Evolutionary conservation across 2,113 vertebrate species (phyloP), one percentile per base, ranked within the genome.

Genomic region (Oryzias celebensis): DNA sequence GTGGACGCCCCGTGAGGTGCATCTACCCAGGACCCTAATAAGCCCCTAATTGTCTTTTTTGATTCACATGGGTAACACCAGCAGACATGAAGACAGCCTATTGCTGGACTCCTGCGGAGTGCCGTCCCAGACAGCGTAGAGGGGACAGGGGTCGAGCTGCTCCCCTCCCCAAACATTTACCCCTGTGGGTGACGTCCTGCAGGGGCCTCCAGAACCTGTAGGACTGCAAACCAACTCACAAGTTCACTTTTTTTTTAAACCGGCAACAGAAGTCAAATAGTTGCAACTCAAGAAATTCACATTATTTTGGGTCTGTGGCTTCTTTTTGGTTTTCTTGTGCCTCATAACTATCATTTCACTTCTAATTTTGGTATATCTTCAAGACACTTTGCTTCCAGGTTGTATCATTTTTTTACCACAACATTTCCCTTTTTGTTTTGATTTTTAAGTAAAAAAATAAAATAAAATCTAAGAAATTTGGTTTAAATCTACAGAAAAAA

Each of bases 31-130:
- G 91, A 92, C 89, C 85, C 93, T 95, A 95, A 94, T 95, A 95
- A 95, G 94, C 95, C 93, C 93, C 92, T 94, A 91, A 96, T 95
- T 94, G 94, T 94, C 93, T 92, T 81, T 93, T 77, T 84, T 57
- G 80, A 91, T 94, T 95, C 94, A 94, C 92, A 94, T 87, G 75
- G 84, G 49, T 65, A 61, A 65, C 69, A 72, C 41, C 73, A 70
- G 67, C 69, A 83, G 77, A 87, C 83, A 83, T 60, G 65, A 84
- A 81, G 84, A 84, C 84, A 75, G 63, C 52, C 73, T 65, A 57
- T 60, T 80, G 72, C 58, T 42, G 80, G 69, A 52, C 68, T 76
- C 87, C 85, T 62, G 84, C 70, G 51, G 83, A 55, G 23, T 41
- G 4, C 50, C 41, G 77, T 56, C 71, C 69, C 54, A 28, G 52